Evolutionary conservation across 2,797 vertebrate genomes (phyloP), one percentile per base, ranked within the genome.

Genomic region (Calcarius lapponicus): DNA sequence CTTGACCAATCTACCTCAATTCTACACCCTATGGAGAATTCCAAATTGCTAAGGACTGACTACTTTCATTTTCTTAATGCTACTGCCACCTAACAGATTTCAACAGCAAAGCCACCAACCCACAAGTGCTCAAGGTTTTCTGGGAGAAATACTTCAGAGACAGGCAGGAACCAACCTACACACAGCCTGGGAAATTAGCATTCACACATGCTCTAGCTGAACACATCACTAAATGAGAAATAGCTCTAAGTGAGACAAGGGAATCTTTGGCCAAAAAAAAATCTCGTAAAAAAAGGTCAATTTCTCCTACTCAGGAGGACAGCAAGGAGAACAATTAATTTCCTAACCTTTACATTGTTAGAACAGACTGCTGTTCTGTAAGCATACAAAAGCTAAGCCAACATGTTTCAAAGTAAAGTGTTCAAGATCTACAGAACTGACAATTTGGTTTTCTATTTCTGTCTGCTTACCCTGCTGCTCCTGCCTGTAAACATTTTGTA

Each of bases 371-470:
- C 65, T 88, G 79, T n/a, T n/a, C 85, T 91, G 92, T 56, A 93
- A 91, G 79, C 47, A 85, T 13, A 79, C n/a, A 74, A 94, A 92
- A 95, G 57, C 78, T 71, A 82, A 96, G 88, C 80, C 86, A 91
- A 92, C 38, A 76, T 3, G 19, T 69, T 79, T 94, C 73, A 56
- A 78, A 93, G 36, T 10, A 56, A 80, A 93, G 36, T 10, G 26
- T 42, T 93, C 57, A 71, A 80, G 48, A 90, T 72, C 83, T 87
- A 75, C 66, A 73, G 81, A 94, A 89, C 71, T 78, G 89, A 92
- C 92, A 93, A 92, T 92, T 75, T 79, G 88, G 53, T 80, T 97
- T 94, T 96, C 95, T 97, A 96, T 94, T 97, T 95, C 91, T 96
- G 95, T 94, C 95, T 86, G 94, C 79, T 90, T 67, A 95, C 85